phyloP scores from a whole-genome alignment of 2,888 invertebrate species.

The Loripinus fragilis region DNA sequence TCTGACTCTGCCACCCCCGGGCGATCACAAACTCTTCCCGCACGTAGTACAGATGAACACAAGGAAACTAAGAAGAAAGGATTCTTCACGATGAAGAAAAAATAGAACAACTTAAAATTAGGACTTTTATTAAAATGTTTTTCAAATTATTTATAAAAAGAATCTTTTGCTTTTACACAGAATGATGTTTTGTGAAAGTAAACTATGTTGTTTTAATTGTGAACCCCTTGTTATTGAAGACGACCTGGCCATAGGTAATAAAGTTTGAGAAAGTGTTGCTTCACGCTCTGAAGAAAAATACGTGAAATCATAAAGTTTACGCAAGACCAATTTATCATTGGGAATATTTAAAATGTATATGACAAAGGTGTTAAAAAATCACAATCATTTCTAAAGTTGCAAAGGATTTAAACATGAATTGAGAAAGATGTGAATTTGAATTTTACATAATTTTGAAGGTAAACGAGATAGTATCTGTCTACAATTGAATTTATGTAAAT shows the following conservation, averaged over 20 bases:
- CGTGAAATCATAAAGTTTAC: too few species aligned
- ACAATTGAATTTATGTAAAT: too few species aligned
- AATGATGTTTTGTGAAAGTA: slow-evolving; percentile 6
- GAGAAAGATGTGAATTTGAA: too few species aligned
- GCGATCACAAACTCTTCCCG: slow-evolving; percentile 95
- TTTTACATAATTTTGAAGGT: too few species aligned
- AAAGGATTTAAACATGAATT: too few species aligned
- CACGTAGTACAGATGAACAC: slow-evolving; percentile 93
- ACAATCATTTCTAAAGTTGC: too few species aligned
- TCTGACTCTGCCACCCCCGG: slow-evolving; percentile 81
- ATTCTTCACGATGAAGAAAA: slow-evolving; percentile 99
- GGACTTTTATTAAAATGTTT: slow-evolving; percentile 20
- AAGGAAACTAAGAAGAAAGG: slow-evolving; percentile 92
- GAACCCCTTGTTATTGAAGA: slow-evolving; percentile 23
- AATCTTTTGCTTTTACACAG: neutral
- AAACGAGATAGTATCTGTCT: too few species aligned
- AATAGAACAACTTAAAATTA: slow-evolving; percentile 83
- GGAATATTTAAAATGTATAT: too few species aligned
- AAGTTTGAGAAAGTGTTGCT: too few species aligned
- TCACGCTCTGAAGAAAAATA: too few species aligned
- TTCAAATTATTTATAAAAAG: slow-evolving; percentile 8
- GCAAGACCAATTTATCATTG: too few species aligned
- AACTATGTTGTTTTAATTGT: slow-evolving; percentile 24
- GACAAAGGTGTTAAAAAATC: too few species aligned
- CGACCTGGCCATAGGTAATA: neutral